Evolutionary conservation across 2,797 vertebrate genomes (phyloP).

Genomic region (Girardinus metallicus): DNA sequence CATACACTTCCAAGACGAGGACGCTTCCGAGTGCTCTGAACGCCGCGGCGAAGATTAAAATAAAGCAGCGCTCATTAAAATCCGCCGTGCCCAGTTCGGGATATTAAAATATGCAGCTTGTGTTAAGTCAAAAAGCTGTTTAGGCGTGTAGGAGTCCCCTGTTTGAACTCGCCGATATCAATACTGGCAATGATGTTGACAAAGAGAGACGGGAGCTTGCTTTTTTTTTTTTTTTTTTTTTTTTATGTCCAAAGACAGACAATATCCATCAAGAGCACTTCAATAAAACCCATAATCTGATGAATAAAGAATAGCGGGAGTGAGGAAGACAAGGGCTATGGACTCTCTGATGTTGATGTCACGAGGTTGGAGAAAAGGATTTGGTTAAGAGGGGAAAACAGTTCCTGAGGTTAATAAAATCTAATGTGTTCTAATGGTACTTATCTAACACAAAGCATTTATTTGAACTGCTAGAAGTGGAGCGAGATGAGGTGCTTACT

Average conservation of each 20-base stretch:
- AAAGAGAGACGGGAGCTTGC: conserved; percentile 5
- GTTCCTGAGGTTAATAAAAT: conserved; percentile 32
- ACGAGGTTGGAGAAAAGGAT: not conserved
- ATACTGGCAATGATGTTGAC: conserved; percentile 2
- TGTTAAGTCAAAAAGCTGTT: conserved; percentile 38
- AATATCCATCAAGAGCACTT: conserved; percentile 30
- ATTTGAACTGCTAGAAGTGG: not conserved
- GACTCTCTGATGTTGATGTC: conserved; percentile 18
- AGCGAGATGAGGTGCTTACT: not conserved
- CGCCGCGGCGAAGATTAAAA: conserved; percentile 22
- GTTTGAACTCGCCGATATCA: conserved; percentile 22
- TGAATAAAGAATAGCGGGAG: conserved; percentile 23
- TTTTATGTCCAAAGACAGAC: conserved; percentile 26
- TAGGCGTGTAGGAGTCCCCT: conserved; percentile 24
- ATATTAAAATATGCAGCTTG: conserved; percentile 45
- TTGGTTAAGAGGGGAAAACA: conserved; percentile 10
- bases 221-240: not conserved
- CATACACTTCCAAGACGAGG: conserved; percentile 2
- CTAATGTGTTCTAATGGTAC: conserved; percentile 45
- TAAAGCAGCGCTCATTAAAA: conserved; percentile 33
- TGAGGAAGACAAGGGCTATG: conserved; percentile 8
- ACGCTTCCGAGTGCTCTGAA: conserved; percentile 16
- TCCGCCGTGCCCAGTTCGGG: conserved; percentile 5
- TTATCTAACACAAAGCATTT: conserved; percentile 27
- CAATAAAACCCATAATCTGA: conserved; percentile 34